Evolutionary conservation across 2,113 vertebrate species (phyloP), one percentile per base, ranked within the genome.

Genomic region (Delphinus delphis): DNA sequence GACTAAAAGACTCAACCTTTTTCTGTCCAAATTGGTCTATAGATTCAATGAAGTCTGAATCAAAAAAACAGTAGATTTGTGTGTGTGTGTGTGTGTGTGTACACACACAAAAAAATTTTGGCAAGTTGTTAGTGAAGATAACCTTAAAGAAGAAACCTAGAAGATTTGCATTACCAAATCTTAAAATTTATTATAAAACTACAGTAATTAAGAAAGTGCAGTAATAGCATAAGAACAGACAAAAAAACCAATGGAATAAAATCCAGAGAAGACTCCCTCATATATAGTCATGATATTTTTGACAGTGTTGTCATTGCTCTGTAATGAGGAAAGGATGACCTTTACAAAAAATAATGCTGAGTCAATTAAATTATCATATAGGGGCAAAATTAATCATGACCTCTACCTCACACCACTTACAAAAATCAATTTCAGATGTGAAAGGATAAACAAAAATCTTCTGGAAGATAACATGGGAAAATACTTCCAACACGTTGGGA

Each of bases 371-470:
- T 90, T 74, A 14, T 20, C 62, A n/a, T 21, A 28, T 77, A 21
- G 15, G 28, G 20, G 17, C 12, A 38, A 38, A 82, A 36, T 53
- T 23, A 70, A 73, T 31, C 6, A 14, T 73, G 50, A 87, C 13
- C 20, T 21, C 36, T 76, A 60, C 38, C n/a, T 67, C 33, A 67
- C 17, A 47, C 25, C 36, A 63, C 38, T 70, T 62, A 68, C 36
- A 92, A 90, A 92, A 96, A 67, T 94, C 13, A 97, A 31, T n/a
- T 74, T 93, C 63, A 67, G 41, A 67, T 73, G 4, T 55, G 31
- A 94, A 63, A 68, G 41, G 62, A 67, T 68, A 83, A 94, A 23
- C 4, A 73, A 23, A 20, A 58, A 26, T 62, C 20, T 58, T 65
- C 55, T 44, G 73, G 25, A 89, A 88, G 18, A 8, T 58, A 58